These are phyloP conservation scores for Drosophila kanapiae DNA, from an alignment of 1,140 invertebrate species.

Conservation along the genomic window DNA sequence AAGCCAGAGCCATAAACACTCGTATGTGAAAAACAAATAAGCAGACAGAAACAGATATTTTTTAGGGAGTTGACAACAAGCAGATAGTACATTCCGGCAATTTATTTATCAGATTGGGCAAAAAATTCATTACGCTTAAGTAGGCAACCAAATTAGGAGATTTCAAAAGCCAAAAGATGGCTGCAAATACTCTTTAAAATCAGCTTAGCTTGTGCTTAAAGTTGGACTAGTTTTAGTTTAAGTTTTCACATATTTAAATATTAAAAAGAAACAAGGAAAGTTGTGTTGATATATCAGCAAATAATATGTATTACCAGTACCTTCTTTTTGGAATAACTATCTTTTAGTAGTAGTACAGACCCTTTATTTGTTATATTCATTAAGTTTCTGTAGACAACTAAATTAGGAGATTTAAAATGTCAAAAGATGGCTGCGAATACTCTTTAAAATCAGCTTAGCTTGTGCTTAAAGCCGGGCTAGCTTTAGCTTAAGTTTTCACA, in stretches of 20 bases:
- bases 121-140: background rate
- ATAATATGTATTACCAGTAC: background rate
- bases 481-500: too few species aligned
- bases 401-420: too few species aligned
- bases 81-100: background rate
- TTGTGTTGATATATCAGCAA: background rate
- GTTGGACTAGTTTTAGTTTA: too few species aligned
- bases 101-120: background rate
- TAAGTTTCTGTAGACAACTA: too few species aligned
- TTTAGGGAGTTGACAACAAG: background rate
- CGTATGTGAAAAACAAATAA: conserved; percentile 10
- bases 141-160: background rate
- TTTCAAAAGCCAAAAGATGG: background rate
- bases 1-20: background rate
- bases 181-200: background rate
- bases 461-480: too few species aligned
- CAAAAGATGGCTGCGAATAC: too few species aligned
- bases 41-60: background rate
- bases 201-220: too few species aligned
- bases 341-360: background rate
- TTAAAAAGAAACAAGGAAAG: background rate
- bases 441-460: too few species aligned
- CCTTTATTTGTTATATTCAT: too few species aligned
- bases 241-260: background rate
- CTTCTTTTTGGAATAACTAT: background rate